These are phyloP conservation scores for Pandion haliaetus DNA, from an alignment of 2,113 vertebrate species.

Conservation along the genomic window DNA sequence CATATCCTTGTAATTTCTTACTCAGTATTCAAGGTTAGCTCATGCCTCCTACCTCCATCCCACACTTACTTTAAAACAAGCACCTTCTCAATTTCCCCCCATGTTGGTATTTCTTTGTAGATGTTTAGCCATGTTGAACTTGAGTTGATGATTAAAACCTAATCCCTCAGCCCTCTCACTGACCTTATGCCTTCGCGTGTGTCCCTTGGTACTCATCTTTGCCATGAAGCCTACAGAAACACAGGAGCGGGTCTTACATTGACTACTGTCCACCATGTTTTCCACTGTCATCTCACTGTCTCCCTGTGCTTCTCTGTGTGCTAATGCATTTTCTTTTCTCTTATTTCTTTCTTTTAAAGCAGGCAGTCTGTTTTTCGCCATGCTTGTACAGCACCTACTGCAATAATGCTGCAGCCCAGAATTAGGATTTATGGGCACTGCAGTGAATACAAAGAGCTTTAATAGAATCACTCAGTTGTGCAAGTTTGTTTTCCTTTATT, in stretches of 20 bases:
- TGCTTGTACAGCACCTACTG: neutral
- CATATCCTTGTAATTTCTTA: neutral
- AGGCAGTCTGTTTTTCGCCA: neutral
- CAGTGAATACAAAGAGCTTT: neutral
- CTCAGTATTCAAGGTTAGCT: neutral
- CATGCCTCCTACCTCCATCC: neutral
- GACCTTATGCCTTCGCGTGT: neutral
- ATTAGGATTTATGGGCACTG: neutral
- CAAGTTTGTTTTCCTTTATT: neutral
- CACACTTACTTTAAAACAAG: neutral
- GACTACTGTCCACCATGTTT: neutral
- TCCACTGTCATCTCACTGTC: neutral
- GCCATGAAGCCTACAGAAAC: neutral
- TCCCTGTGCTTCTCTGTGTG: neutral
- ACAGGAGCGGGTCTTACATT: neutral
- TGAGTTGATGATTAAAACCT: neutral
- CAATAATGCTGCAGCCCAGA: neutral
- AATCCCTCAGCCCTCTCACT: neutral
- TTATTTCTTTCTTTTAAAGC: neutral
- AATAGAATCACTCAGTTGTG: neutral
- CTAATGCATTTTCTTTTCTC: neutral
- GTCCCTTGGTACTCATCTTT: neutral
- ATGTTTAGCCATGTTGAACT: neutral
- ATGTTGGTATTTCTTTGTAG: neutral
- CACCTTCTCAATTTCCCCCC: neutral